Evolutionary conservation across 2,113 vertebrate species (phyloP).

Genomic region (Grus americana): DNA sequence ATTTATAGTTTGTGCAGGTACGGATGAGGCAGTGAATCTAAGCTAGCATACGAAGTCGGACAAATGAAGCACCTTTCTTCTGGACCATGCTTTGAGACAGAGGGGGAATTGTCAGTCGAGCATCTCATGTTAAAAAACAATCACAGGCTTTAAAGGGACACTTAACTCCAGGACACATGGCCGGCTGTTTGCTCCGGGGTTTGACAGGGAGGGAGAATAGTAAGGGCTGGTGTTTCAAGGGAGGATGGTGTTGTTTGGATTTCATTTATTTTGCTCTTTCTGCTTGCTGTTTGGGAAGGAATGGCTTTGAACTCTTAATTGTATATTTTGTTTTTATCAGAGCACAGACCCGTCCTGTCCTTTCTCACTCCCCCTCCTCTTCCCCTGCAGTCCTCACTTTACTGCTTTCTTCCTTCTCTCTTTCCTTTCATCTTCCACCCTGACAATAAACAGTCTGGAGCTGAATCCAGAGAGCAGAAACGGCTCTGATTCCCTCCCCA

Average conservation of each 20-base stretch:
- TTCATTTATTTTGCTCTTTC: constrained; percentile 24
- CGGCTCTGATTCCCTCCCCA: neutral
- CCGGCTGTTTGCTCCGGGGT: neutral
- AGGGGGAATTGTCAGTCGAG: neutral
- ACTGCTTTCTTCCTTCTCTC: constrained; percentile 33
- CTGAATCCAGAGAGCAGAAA: constrained; percentile 32
- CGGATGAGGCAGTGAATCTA: neutral
- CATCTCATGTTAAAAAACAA: neutral
- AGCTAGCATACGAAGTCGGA: neutral
- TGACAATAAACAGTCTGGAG: constrained; percentile 45
- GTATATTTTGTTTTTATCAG: constrained; percentile 50
- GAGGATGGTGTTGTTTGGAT: neutral
- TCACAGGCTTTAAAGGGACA: neutral
- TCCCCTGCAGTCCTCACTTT: constrained; percentile 1
- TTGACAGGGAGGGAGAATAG: neutral
- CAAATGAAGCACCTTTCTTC: neutral
- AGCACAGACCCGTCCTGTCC: constrained; percentile 4
- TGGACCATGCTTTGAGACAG: neutral
- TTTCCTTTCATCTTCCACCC: constrained; percentile 46
- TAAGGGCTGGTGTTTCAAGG: neutral
- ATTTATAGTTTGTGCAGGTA: constrained; percentile 1
- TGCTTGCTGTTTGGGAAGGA: neutral
- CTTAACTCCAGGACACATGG: neutral
- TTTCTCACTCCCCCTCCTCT: constrained; percentile 21
- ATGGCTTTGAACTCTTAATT: constrained; percentile 45